A percentile compares a stretch with the other conserved stretches of the same genome.
Conservation (phyloP, 1,140 invertebrate species). For the Bombus waltoni region DNA sequence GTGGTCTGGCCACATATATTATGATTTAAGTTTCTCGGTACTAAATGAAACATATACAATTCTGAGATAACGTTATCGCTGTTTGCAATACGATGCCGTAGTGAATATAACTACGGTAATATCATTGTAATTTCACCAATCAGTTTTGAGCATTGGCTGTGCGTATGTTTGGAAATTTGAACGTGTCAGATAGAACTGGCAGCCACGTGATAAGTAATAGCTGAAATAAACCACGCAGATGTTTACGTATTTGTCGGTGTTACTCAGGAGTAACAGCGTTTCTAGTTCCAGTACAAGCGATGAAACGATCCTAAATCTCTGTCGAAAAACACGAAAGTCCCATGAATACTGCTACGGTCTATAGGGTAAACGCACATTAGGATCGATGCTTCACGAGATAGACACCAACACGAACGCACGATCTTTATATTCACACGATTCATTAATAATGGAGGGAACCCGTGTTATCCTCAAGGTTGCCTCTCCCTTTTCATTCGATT, state of each 20-base stretch:
- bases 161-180: constrained; percentile 24
- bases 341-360: background rate
- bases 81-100: no score
- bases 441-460: constrained; percentile 75
- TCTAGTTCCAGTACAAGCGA: no score
- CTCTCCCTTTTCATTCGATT: constrained; percentile 66
- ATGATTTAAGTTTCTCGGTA: background rate
- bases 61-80: background rate
- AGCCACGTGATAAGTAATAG: constrained; percentile 20
- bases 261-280: no score
- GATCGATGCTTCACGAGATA: constrained; percentile 60
- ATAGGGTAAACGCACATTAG: constrained; percentile 20
- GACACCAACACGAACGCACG: constrained; percentile 40
- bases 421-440: constrained; percentile 59
- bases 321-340: background rate
- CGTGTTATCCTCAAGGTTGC: constrained; percentile 58
- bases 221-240: background rate
- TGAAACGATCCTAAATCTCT: background rate
- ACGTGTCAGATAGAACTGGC: background rate
- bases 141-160: background rate
- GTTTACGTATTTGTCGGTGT: background rate
- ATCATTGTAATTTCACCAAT: no score
- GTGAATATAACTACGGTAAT: no score
- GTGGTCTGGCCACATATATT: no score
- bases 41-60: background rate